Evolutionary conservation across 2,113 vertebrate species (phyloP).

Genomic region (Etheostoma spectabile): DNA sequence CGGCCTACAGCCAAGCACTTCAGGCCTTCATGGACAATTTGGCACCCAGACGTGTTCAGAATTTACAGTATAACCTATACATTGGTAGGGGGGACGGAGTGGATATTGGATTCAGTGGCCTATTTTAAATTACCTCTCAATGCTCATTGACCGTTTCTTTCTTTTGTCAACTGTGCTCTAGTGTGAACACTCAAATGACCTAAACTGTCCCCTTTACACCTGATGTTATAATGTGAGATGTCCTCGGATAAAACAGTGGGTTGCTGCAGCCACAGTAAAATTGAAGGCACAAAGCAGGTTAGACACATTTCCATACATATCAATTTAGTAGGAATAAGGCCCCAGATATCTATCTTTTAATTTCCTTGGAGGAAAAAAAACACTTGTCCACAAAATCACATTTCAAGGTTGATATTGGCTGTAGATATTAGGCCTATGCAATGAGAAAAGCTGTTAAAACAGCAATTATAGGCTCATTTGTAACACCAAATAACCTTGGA

Average conservation of each 20-base stretch:
- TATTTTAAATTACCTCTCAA: constrained; percentile 21
- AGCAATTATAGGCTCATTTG: not conserved
- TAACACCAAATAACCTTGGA: not conserved
- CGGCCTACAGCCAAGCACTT: not conserved
- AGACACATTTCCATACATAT: not conserved
- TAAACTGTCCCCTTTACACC: constrained; percentile 44
- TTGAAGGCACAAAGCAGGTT: not conserved
- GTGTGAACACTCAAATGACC: constrained; percentile 24
- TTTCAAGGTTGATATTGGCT: not conserved
- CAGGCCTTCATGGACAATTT: not conserved
- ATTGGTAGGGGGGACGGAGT: not conserved
- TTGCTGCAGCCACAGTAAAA: not conserved
- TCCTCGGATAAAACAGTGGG: not conserved
- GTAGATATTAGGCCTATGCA: not conserved
- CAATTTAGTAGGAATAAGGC: not conserved
- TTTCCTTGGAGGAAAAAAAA: not conserved
- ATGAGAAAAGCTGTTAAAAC: not conserved
- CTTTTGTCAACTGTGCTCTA: constrained; percentile 1
- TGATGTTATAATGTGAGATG: constrained; percentile 25
- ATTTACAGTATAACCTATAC: not conserved
- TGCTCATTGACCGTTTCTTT: not conserved
- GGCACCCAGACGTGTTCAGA: not conserved
- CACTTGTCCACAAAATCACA: not conserved
- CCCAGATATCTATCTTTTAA: not conserved
- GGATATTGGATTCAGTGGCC: constrained; percentile 22